Evolutionary conservation across 2,113 vertebrate genomes (phyloP).

Genomic region (Meriones unguiculatus): DNA sequence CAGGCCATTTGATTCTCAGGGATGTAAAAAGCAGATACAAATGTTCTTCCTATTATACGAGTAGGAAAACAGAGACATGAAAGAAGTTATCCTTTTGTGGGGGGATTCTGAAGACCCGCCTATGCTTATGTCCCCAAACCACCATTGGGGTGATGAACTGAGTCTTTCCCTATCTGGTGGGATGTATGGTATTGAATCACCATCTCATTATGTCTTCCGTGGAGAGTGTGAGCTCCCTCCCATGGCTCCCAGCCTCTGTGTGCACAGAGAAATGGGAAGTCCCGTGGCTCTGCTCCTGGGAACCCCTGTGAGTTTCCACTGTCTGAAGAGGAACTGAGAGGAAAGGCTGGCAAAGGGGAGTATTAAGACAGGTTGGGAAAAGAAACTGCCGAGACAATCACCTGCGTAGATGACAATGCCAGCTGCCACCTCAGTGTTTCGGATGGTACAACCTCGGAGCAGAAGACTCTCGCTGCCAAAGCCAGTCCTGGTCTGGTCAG

Average conservation of each 20-base stretch:
- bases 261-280: conserved; percentile 12
- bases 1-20: not conserved
- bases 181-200: not conserved
- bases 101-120: conserved; percentile 85
- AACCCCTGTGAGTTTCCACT: too few species aligned
- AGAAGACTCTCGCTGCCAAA: conserved; percentile 89
- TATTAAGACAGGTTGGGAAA: not conserved
- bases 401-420: conserved; percentile 91
- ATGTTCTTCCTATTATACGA: not conserved
- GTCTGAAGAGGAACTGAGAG: not conserved
- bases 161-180: not conserved
- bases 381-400: conserved; percentile 61
- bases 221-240: not conserved
- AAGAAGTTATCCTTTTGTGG: conserved; percentile 72
- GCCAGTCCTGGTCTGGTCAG: conserved; percentile 88
- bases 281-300: not conserved
- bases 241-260: not conserved
- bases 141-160: too few species aligned
- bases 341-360: not conserved
- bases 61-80: not conserved
- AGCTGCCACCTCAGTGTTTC: conserved; percentile 86
- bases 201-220: not conserved
- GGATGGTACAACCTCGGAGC: conserved; percentile 90
- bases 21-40: not conserved
- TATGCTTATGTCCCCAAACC: not conserved